Percentiles rank a stretch among this genome's conserved stretches.
These are phyloP conservation scores for Gracilinanus agilis DNA, from an alignment of 2,113 vertebrate species.

Conservation along the genomic window DNA sequence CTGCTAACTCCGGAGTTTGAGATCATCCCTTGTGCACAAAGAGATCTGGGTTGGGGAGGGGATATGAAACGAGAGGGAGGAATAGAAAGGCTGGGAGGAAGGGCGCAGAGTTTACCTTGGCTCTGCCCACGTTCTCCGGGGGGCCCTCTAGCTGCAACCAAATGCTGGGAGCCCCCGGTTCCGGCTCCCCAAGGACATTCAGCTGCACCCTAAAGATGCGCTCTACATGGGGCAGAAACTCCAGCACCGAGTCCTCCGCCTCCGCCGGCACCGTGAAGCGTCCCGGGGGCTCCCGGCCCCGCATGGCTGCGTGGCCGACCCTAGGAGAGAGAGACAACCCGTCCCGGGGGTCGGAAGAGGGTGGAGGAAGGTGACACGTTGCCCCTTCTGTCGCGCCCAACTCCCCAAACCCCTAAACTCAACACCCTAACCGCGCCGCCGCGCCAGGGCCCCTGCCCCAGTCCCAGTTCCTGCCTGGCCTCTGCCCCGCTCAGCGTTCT, in stretches of 20 bases:
- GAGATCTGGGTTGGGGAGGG: not conserved
- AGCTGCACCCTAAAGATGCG: slow-evolving; percentile 87
- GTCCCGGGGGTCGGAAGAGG: slow-evolving; percentile 78
- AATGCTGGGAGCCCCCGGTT: slow-evolving; percentile 81
- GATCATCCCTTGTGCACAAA: not conserved
- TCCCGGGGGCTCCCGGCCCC: slow-evolving; percentile 62
- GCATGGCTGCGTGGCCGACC: slow-evolving; percentile 68
- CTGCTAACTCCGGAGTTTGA: not conserved
- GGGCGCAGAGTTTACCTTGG: slow-evolving; percentile 84
- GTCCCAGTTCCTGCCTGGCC: not conserved
- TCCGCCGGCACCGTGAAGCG: slow-evolving; percentile 86
- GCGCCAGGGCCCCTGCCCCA: not conserved
- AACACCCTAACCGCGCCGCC: not conserved
- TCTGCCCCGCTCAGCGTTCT: slow-evolving; percentile 9
- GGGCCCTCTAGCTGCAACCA: slow-evolving; percentile 89
- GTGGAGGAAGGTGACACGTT: slow-evolving; percentile 46
- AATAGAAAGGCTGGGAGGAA: not conserved
- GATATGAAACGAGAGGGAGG: not conserved
- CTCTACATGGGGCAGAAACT: slow-evolving; percentile 83
- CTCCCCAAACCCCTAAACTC: slow-evolving; percentile 87
- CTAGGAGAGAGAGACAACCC: slow-evolving; percentile 31
- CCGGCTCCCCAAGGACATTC: slow-evolving; percentile 80
- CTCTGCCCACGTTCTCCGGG: slow-evolving; percentile 80
- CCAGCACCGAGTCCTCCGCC: slow-evolving; percentile 81
- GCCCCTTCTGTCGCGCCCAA: slow-evolving; percentile 66